Evolutionary conservation across 2,797 vertebrate genomes (phyloP).

Genomic region (Pseudochromis fuscus): DNA sequence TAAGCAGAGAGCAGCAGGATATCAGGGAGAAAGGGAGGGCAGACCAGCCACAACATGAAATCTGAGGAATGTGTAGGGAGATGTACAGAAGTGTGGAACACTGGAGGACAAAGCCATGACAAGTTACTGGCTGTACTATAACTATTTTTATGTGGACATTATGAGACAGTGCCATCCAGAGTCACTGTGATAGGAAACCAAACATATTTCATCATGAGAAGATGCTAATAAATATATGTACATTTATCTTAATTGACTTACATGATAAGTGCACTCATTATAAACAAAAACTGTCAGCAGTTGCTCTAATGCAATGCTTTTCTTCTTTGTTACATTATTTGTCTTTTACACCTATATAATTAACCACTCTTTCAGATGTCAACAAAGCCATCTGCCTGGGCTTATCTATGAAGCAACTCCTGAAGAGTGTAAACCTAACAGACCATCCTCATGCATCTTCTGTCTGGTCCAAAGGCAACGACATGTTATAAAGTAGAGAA

Average conservation of each 20-base stretch:
- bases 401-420: slow-evolving; percentile 7
- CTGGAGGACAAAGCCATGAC: slow-evolving; percentile 5
- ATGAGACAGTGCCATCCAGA: slow-evolving; percentile 3
- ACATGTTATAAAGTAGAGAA: slow-evolving; percentile 20
- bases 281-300: background rate
- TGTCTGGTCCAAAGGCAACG: slow-evolving; percentile 25
- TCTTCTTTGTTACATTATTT: background rate
- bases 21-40: slow-evolving; percentile 31
- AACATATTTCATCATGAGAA: background rate
- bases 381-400: background rate
- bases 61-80: slow-evolving; percentile 53
- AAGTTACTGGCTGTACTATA: background rate
- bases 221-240: background rate
- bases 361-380: background rate
- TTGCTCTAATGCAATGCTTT: too few species aligned
- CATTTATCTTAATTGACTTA: background rate
- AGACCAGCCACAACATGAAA: slow-evolving; percentile 74
- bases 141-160: slow-evolving; percentile 1
- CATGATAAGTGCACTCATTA: background rate
- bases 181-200: background rate
- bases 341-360: background rate
- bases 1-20: slow-evolving; percentile 57
- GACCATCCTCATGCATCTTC: slow-evolving; percentile 26
- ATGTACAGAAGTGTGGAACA: slow-evolving; percentile 14
- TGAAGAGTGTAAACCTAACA: slow-evolving; percentile 23